Evolutionary conservation across 1,140 invertebrate genomes (phyloP), one percentile per base, ranked within the genome.

Genomic region (Lethocerus indicus): DNA sequence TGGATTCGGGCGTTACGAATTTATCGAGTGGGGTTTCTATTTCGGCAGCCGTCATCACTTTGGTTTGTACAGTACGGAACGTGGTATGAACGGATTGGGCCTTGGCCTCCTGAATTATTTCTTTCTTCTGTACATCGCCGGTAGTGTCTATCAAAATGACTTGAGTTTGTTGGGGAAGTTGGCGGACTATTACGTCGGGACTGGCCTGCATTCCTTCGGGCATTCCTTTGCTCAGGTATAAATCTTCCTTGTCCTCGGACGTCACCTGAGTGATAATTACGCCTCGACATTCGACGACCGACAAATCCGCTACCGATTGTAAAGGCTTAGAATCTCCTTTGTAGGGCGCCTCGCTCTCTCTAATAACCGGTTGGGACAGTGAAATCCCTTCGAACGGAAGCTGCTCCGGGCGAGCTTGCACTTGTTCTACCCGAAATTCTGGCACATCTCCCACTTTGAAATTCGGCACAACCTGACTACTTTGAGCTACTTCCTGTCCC

Each of bases 321-420:
- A 57, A 47, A 3, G 65, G 62, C 52, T 61, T 60, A 28, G 61
- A 61, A 42, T 61, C 61, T 20, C 47, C 58, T 50, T 59, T 54
- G 46, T 67, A 66, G 14, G 54, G 35, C 40, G 57, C 56, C 57
- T 72, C 71, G 45, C 53, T 63, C 57, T 74, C 70, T 24, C 63
- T 58, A 13, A 61, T 44, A 26, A 68, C 51, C 23, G 65, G 60
- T 60, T 73, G 66, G 12, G 61, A 62, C 45, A 66, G 62, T 46
- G 69, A 60, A 23, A 76, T 53, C 53, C 68, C 64, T 61, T 75
- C 72, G 28, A 69, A 67, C 24, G 67, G 63, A 25, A 66, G 24
- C 21, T 59, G 58, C 40, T 58, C 56, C 56, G 50, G 29, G 12
- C 50, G 49, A 9, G 63, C 63, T 42, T 50, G 42, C 12, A 48